Base-by-base conservation (phyloP, 1,140 invertebrate species). In the Diachasma alloeum region DNA sequence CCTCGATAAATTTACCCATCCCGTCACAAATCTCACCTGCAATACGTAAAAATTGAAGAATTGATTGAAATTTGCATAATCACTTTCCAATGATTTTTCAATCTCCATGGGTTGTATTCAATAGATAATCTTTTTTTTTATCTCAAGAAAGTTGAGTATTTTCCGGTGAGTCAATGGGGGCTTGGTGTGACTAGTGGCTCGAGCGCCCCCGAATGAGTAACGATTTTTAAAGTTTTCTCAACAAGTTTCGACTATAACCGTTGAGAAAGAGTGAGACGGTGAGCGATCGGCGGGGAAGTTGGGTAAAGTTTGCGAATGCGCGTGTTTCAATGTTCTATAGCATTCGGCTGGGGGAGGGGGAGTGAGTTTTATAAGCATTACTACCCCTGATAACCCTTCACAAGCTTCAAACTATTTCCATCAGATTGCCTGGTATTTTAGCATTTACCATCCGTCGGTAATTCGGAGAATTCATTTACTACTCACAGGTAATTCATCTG, bases 221-320 rank as follows among this genome's bases (percentile, higher is more conserved):
- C 86, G 86, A 87, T 87, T 87, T 87, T 87, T 86, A 87, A 87
- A 87, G 81, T 63, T 87, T 87, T 87, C 81, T 80, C 80, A 81
- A 83, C 82, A 86, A 87, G 85, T 87, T 87, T 84, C 82, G 79
- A 84, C 82, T 63, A 63, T 39, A 76, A 76, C 68, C 56, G 48
- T 71, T 76, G 74, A 69, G 67, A 69, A 67, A 66, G 68, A 70
- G 74, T 46, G 67, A 24, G 67, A 76, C 66, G 70, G 69, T 67
- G 42, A 67, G 44, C 59, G 67, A 67, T 53, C 56, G 79, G 73
- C 81, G 83, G 82, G 81, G 70, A 85, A 87, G 81, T 87, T 87
- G 77, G 59, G 81, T 72, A 80, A 87, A 87, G 81, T 79, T 76
- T 73, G 46, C 37, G 63, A 56, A 31, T 37, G 31, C 59, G 59